Conservation (phyloP, 64 coral and sea anemone species). For the Montipora capricornis region DNA sequence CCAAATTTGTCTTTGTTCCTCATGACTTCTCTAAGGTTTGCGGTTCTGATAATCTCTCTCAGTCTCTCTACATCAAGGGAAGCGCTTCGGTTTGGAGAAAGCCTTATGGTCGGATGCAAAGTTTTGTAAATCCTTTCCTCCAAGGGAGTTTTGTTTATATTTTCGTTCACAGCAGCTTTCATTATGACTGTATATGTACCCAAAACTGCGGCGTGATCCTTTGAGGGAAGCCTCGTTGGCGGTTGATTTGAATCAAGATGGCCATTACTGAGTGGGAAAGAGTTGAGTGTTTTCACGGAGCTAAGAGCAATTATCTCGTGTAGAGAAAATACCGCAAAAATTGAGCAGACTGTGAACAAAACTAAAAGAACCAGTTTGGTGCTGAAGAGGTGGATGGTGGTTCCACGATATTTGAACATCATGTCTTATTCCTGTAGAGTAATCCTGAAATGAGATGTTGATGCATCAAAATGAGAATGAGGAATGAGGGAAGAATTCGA, state of each 20-base stretch:
- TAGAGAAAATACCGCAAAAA: constrained; percentile 40
- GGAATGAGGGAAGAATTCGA: too few species aligned
- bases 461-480: too few species aligned
- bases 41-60: constrained; percentile 18
- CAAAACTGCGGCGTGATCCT: neutral
- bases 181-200: neutral
- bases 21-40: constrained; percentile 19
- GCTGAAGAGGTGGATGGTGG: constrained; percentile 35
- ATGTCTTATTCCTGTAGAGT: neutral
- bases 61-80: constrained; percentile 23
- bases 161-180: neutral
- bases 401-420: constrained; percentile 52
- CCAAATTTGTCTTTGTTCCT: constrained; percentile 68
- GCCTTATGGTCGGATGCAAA: neutral
- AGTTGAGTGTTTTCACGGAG: neutral
- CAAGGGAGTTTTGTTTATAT: neutral
- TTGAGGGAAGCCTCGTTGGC: neutral
- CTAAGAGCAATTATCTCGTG: constrained; percentile 9
- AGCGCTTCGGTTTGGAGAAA: neutral
- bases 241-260: neutral
- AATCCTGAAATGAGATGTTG: too few species aligned
- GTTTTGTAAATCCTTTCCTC: neutral
- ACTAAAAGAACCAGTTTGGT: constrained; percentile 49
- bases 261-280: neutral
- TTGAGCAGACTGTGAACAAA: neutral